Evolutionary conservation across 2,113 vertebrate species (phyloP).

Genomic region (Lathamus discolor): DNA sequence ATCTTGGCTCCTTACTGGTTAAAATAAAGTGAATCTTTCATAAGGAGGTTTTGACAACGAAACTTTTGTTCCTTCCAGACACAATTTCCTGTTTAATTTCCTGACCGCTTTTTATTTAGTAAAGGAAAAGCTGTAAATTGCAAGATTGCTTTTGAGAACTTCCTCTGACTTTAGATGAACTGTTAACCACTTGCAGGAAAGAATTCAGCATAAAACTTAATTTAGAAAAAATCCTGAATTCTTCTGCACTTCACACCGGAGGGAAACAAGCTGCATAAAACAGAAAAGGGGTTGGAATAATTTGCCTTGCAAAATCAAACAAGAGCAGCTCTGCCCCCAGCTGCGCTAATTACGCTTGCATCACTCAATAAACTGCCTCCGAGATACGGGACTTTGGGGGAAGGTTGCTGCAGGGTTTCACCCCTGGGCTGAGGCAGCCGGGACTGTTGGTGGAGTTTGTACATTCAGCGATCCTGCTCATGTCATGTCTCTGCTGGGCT

Average conservation of each 20-base stretch:
- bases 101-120: conserved; percentile 41
- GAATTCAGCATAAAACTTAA: neutral
- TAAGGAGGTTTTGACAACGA: conserved; percentile 28
- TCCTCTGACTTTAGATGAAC: conserved; percentile 14
- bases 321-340: neutral
- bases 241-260: rapidly evolving
- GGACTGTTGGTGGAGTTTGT: rapidly evolving
- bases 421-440: neutral
- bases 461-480: rapidly evolving
- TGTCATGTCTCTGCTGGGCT: neutral
- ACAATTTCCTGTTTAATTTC: conserved; percentile 68
- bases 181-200: neutral
- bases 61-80: conserved; percentile 61
- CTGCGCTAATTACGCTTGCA: neutral
- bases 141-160: conserved; percentile 28
- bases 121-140: conserved; percentile 56
- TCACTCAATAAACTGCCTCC: neutral
- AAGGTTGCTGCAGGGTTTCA: neutral
- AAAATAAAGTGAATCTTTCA: conserved; percentile 45
- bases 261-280: neutral
- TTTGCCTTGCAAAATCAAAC: neutral
- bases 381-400: rapidly evolving
- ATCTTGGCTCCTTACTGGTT: conserved; percentile 46
- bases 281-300: neutral
- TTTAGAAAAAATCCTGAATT: neutral